Evolutionary conservation across 1,140 invertebrate species (phyloP).

Genomic region (Penaeus vannamei): DNA sequence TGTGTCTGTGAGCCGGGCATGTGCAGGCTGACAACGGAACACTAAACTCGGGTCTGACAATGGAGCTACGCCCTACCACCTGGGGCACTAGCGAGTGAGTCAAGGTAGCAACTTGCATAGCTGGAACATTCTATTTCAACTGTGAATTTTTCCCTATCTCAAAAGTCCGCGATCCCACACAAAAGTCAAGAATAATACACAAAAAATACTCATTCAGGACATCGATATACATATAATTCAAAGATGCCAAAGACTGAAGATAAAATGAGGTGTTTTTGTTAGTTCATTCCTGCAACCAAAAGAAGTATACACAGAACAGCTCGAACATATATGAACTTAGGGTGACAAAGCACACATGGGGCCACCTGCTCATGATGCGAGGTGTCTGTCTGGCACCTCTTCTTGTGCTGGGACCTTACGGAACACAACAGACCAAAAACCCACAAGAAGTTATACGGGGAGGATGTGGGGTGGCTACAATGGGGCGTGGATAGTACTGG

Average conservation of each 20-base stretch:
- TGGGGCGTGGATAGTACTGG: slow-evolving; percentile 33
- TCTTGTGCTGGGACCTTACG: slow-evolving; percentile 53
- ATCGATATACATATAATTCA: slow-evolving; percentile 54
- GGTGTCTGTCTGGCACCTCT: slow-evolving; percentile 49
- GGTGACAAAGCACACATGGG: slow-evolving; percentile 47
- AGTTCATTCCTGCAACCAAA: slow-evolving; percentile 46
- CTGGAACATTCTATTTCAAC: slow-evolving; percentile 62
- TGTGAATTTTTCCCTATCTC: slow-evolving; percentile 63
- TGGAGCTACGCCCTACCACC: slow-evolving; percentile 61
- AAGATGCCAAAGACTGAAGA: slow-evolving; percentile 51
- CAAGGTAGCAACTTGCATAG: slow-evolving; percentile 64
- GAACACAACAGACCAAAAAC: slow-evolving; percentile 61
- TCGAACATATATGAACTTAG: slow-evolving; percentile 62
- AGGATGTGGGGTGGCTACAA: slow-evolving; percentile 43
- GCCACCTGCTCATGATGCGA: slow-evolving; percentile 57
- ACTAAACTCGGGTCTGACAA: slow-evolving; percentile 64
- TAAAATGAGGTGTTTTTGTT: slow-evolving; percentile 41
- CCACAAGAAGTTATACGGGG: slow-evolving; percentile 47
- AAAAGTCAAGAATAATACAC: slow-evolving; percentile 62
- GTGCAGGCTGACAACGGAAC: slow-evolving; percentile 54
- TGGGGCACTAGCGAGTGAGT: slow-evolving; percentile 60
- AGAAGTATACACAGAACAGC: slow-evolving; percentile 53
- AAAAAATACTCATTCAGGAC: slow-evolving; percentile 58
- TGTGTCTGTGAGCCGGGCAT: slow-evolving; percentile 64
- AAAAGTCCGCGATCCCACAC: slow-evolving; percentile 63